Base-by-base conservation (phyloP, 2,888 invertebrate genomes). In the Epinotia brunnichana region DNA sequence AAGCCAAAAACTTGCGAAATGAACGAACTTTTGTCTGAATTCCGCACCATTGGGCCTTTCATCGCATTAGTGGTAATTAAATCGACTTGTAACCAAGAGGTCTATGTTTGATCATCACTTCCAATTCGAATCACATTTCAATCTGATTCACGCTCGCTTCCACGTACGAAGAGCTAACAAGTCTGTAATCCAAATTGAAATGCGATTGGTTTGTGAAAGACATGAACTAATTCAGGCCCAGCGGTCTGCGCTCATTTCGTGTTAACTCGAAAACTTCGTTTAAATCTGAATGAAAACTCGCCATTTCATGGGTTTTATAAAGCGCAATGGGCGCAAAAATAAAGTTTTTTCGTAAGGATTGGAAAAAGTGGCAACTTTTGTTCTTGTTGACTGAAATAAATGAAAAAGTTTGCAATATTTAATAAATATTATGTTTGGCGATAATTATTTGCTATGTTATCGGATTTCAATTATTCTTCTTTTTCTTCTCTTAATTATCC, bases 61-160 rank as follows among this genome's bases (percentile, higher is more conserved):
- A 87, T 87, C 87, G 87, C 87, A 87, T 90, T 89, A 90, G 83
- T 83, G 86, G 87, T 89, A 88, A 90, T 90, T 89, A 88, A 89
- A 89, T 85, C 82, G 81, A 83, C 85, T 83, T 81, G 82, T 79
- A 82, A 41, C 15, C 44, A 61, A 48, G 48, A 13, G 48, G n/a
- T 7, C 48, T n/a, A 48, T 48, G 3, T n/a, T 48, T 48, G 48
- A n/a, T n/a, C 13, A 48, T 48, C 48, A 13, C 48, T 48, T 48
- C 48, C 15, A n/a, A 48, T 48, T n/a, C 3, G n/a, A n/a, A 48
- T 48, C n/a, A 48, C 15, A n/a, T 48, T 7, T 48, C n/a, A 48
- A n/a, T 15, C 5, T 48, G 48, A n/a, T n/a, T 7, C 3, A 1
- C n/a, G 0, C n/a, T 48, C 13, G 48, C n/a, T 48, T 13, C 5